Percentiles rank a stretch among this genome's conserved stretches.
Conservation (phyloP, 35 echinoderm and acorn worm genomes). For the Heliocidaris tuberculata region DNA sequence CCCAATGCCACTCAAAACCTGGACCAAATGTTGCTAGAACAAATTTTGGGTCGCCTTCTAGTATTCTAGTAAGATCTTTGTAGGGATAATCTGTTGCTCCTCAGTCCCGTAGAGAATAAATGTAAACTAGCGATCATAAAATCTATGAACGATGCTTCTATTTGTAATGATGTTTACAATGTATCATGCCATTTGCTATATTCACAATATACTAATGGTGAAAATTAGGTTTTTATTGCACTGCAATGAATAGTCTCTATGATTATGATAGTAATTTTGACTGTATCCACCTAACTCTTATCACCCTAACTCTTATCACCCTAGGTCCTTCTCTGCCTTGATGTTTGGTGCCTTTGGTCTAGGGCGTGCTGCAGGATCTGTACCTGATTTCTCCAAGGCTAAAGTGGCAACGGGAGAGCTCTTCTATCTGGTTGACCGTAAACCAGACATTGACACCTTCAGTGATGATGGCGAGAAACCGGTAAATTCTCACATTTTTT, state of each 20-base stretch:
- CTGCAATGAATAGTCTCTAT: not conserved
- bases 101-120: too few species aligned
- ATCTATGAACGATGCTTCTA: too few species aligned
- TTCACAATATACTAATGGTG: too few species aligned
- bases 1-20: too few species aligned
- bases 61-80: too few species aligned
- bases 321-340: conserved; percentile 77
- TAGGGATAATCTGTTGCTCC: too few species aligned
- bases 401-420: conserved; percentile 80
- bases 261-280: not conserved
- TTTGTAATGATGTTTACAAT: too few species aligned
- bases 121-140: too few species aligned
- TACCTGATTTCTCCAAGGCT: conserved; percentile 89
- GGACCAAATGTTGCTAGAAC: too few species aligned
- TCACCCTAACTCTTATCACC: not conserved
- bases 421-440: conserved; percentile 76
- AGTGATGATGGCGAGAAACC: conserved; percentile 69
- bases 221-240: too few species aligned
- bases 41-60: too few species aligned
- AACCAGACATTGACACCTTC: conserved; percentile 74
- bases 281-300: not conserved
- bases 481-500: conserved; percentile 38
- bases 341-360: conserved; percentile 95
- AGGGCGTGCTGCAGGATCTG: conserved; percentile 68
- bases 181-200: not conserved